These are phyloP conservation scores for Platycheirus rosarum DNA, from an alignment of 2,888 invertebrate species.

Conservation along the genomic window DNA sequence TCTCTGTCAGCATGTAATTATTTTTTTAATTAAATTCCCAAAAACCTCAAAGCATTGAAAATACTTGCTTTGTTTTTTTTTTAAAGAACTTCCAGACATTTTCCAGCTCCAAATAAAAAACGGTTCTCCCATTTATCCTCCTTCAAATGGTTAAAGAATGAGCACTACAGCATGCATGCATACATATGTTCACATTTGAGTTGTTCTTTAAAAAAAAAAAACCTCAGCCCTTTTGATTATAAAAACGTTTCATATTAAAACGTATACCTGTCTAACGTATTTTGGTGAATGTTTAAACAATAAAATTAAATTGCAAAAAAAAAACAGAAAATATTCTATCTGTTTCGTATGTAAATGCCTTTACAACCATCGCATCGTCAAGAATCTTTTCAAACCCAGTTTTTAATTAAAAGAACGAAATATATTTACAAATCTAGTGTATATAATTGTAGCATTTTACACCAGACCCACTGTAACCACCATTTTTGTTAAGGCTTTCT, in stretches of 20 bases:
- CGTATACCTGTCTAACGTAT: neutral
- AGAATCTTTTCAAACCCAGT: conserved; percentile 3
- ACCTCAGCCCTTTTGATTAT: neutral
- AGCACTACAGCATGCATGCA: neutral
- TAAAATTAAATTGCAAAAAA: conserved; percentile 6
- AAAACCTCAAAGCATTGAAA: no score
- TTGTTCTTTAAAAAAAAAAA: neutral
- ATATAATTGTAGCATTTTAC: neutral
- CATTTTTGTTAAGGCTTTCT: conserved; percentile 1
- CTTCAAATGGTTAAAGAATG: neutral
- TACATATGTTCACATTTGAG: neutral
- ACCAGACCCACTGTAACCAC: neutral
- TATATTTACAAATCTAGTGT: neutral
- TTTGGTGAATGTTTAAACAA: conserved; percentile 9
- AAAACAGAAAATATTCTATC: conserved; percentile 7
- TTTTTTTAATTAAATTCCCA: no score
- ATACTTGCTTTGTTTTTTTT: no score
- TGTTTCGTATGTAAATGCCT: conserved; percentile 22
- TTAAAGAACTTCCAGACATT: neutral
- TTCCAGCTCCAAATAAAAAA: neutral
- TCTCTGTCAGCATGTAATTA: no score
- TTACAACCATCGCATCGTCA: neutral
- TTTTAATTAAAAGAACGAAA: conserved; percentile 12
- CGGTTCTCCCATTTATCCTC: neutral
- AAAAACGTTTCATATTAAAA: neutral